Base-by-base conservation (phyloP, 2,113 vertebrate species). In the Corythornis vintsioides region DNA sequence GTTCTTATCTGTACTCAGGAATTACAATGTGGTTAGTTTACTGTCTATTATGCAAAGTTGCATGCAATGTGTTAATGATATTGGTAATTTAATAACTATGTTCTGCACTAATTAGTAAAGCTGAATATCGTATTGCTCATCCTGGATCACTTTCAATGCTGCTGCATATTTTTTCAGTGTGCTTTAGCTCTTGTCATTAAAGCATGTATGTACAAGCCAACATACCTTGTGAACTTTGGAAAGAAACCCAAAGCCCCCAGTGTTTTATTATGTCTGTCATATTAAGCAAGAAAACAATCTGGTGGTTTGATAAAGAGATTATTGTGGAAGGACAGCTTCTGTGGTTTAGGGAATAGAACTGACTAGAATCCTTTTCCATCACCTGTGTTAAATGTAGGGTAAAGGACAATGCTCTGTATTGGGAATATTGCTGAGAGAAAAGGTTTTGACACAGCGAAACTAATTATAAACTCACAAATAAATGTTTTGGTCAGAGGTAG, bases 61-160 rank as follows among this genome's bases (percentile, higher is more conserved):
- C 72, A 88, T 50, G 67, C 94, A 93, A 67, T 86, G 79, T 93
- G 82, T 83, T 93, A 91, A 94, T 91, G 89, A 92, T 95, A 95
- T 72, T 74, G 89, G 87, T 69, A 93, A 93, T 92, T 95, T 83
- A 89, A 56, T 91, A 86, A 65, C 89, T 95, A 74, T 75, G 64
- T 94, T 96, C 82, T 91, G 38, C 35, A 7, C 89, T 92, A 93
- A 96, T 96, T 96, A 92, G 89, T 83, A 86, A 71, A 89, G 69
- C 75, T 95, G 94, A 71, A 53, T 83, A 89, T 88, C 3, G 1
- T 56, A 31, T 92, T 95, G 92, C 92, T 96, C 87, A 93, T 95
- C 48, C 85, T 96, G 95, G 92, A 96, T 94, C 75, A 42, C 87
- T 96, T 94, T 94, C 95, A 95, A 67, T 77, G 76, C 57, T 95